Percentiles rank a stretch among this genome's conserved stretches.
These are phyloP conservation scores for Drosophila insularis DNA, from an alignment of 1,140 invertebrate genomes.

Conservation along the genomic window DNA sequence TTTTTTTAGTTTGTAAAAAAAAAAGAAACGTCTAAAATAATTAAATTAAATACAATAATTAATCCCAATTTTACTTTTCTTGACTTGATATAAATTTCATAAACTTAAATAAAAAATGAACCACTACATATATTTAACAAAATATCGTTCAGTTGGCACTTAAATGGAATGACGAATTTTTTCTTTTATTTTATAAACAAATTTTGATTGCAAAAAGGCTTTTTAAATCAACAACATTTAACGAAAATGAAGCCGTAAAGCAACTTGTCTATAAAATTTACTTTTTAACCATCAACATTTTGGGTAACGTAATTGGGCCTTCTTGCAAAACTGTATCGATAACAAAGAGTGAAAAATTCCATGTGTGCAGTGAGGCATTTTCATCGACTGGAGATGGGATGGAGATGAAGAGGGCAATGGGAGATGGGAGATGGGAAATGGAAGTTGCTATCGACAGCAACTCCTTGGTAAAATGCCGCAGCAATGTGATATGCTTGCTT, in stretches of 20 bases:
- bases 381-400: neutral
- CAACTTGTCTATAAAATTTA: neutral
- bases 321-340: constrained; percentile 44
- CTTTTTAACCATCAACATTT: no score
- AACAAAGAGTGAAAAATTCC: constrained; percentile 49
- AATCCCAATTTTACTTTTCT: no score
- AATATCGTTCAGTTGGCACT: no score
- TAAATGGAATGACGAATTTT: no score
- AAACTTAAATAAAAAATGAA: no score
- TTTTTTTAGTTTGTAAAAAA: no score
- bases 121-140: no score
- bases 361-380: constrained; percentile 48
- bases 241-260: neutral
- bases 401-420: neutral
- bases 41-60: no score
- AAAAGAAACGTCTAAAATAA: no score
- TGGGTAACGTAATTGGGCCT: constrained; percentile 36
- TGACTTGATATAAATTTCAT: no score
- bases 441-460: no score
- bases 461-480: neutral
- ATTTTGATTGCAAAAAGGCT: neutral
- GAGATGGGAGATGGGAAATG: neutral
- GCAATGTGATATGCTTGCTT: constrained; percentile 56
- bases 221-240: neutral
- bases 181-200: no score